Evolutionary conservation across 2,888 invertebrate species (phyloP).

Genomic region (Seira ritae): DNA sequence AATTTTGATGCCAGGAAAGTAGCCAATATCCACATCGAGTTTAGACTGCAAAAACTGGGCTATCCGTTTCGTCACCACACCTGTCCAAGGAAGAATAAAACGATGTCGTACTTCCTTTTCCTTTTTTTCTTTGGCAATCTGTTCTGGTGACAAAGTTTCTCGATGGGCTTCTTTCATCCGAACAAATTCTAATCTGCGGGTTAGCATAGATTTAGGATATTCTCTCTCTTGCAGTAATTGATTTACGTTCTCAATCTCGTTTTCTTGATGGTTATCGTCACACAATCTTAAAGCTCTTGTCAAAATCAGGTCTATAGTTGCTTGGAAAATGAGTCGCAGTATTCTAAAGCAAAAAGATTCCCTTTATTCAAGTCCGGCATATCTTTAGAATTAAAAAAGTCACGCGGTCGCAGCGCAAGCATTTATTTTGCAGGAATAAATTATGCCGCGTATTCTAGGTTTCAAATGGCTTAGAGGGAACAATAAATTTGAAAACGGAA

Average conservation of each 20-base stretch:
- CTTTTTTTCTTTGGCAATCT: not conserved
- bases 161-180: not conserved
- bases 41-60: not conserved
- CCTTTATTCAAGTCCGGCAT: no score
- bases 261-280: not conserved
- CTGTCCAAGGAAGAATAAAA: constrained; percentile 25
- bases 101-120: not conserved
- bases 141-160: not conserved
- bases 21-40: constrained; percentile 13
- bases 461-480: no score
- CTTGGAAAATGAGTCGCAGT: no score
- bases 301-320: constrained; percentile 15
- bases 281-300: constrained; percentile 19
- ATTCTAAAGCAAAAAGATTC: no score
- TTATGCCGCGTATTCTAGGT: no score
- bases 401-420: no score
- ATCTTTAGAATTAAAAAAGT: no score
- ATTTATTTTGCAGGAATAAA: no score
- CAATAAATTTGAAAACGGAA: no score
- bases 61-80: constrained; percentile 4
- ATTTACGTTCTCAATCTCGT: constrained; percentile 24
- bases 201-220: constrained; percentile 19
- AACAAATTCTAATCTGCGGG: not conserved
- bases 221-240: constrained; percentile 16
- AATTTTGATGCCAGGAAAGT: constrained; percentile 16